Evolutionary conservation across 2,113 vertebrate genomes (phyloP), one percentile per base, ranked within the genome.

Genomic region (Ptilonorhynchus violaceus): DNA sequence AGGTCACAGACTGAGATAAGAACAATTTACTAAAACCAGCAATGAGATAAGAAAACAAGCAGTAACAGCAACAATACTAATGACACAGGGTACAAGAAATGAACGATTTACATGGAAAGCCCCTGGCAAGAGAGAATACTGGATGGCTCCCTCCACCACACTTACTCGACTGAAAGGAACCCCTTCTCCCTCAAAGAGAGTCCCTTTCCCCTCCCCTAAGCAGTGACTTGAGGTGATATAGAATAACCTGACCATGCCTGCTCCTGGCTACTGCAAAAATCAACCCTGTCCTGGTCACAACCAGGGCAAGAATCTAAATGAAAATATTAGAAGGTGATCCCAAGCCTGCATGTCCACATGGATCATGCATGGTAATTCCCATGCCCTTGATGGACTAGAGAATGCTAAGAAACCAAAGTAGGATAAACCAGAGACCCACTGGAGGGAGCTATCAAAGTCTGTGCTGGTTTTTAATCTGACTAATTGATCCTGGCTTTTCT

Each of bases 401-500:
- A 53, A 56, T 6, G 6, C n/a, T 28, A 55, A 41, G 8, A 49
- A 90, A 42, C 23, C 50, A n/a, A 87, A 88, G 22, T 52, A 56
- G 60, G 53, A 56, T n/a, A 78, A 95, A 37, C 15, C 82, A 82
- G 21, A 70, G 53, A n/a, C 21, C 14, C 9, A 3, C 30, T 93
- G 49, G 77, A 88, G 58, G 55, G 35, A 86, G 33, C 41, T 86
- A 2, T 59, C 7, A 2, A 92, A 82, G 56, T 67, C 88, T 37
- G 25, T 78, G 47, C 15, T 89, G 35, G 3, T 84, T 23, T 94
- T 96, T 86, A 67, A 31, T 85, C 33, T 88, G 56, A 62, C 88
- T 90, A 77, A 94, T 62, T 94, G 82, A 58, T 93, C 74, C 63
- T 85, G 76, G 62, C 27, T 95, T 95, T 96, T 21, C 53, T 92